These are phyloP conservation scores for Anorthoa munda DNA, from an alignment of 2,888 invertebrate genomes.

Conservation along the genomic window DNA sequence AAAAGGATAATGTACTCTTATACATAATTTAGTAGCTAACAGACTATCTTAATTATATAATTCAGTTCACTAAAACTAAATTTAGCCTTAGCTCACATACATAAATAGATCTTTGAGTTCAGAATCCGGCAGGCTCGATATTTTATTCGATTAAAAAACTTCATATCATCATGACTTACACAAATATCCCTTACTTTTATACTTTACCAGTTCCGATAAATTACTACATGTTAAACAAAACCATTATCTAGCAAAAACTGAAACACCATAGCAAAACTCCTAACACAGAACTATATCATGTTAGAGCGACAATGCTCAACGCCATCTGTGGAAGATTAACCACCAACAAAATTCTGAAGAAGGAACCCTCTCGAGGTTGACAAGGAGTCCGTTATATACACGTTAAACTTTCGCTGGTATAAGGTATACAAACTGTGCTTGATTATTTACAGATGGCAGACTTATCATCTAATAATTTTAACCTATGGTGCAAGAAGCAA, in stretches of 20 bases:
- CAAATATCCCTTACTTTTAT: neutral
- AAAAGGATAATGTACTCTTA: neutral
- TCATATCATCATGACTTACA: slow-evolving; percentile 8
- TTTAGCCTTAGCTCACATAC: no score
- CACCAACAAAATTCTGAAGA: no score
- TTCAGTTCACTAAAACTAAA: no score
- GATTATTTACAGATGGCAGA: slow-evolving; percentile 7
- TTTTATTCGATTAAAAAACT: neutral
- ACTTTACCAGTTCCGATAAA: neutral
- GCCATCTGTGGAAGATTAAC: slow-evolving; percentile 19
- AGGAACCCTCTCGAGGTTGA: neutral
- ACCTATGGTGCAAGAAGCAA: neutral
- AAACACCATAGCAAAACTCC: neutral
- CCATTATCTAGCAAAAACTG: neutral
- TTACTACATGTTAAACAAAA: neutral
- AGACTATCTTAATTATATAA: no score
- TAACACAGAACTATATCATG: neutral
- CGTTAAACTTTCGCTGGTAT: neutral
- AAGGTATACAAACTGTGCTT: neutral
- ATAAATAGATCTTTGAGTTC: no score
- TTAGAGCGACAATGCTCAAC: neutral
- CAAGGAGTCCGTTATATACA: neutral
- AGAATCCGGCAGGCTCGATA: neutral
- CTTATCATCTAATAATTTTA: no score
- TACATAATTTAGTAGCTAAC: no score